Evolutionary conservation across 2,888 invertebrate species (phyloP), one percentile per base, ranked within the genome.

Genomic region (Ichneumon xanthorius): DNA sequence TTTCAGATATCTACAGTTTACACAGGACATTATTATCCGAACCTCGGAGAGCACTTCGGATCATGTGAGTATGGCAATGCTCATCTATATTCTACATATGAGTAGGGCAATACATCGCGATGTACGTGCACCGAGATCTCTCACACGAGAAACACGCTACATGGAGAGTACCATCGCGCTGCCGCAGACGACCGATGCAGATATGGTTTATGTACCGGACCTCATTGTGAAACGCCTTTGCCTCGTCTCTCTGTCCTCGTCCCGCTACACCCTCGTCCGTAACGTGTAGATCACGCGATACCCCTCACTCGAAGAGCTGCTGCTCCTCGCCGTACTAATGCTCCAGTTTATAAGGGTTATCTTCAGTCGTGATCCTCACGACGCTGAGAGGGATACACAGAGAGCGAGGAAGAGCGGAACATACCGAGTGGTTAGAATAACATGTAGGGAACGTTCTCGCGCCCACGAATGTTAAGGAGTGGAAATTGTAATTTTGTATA

Each of bases 331-430:
- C 89, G 91, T 89, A 90, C 93, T 93, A 93, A 93, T 93, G 92
- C 92, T 93, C 92, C 91, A 92, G 92, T 93, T 93, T 93, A 92
- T 93, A 91, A 92, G 91, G 92, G 92, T 91, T 92, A 92, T 92
- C 92, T 90, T 82, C 63, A 72, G 67, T 75, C 73, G 86, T 76
- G 90, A 92, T 92, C 91, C 92, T 65, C 72, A 63, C 75, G 71
- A 77, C 70, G 71, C 75, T 61, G 45, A 80, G 78, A 77, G 81
- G 65, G 63, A 76, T 72, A 37, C 33, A 67, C 14, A 65, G 48
- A 65, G 70, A 83, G 55, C 14, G 58, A 58, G 73, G 72, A 63
- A 63, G 58, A 78, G 58, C 79, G 80, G 61, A 81, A 75, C 76
- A 71, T 71, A 45, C 26, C 53, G 50, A 67, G 50, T n/a, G 70